These are phyloP conservation scores for Tyrannus savana DNA, from an alignment of 2,113 vertebrate genomes.

Conservation along the genomic window DNA sequence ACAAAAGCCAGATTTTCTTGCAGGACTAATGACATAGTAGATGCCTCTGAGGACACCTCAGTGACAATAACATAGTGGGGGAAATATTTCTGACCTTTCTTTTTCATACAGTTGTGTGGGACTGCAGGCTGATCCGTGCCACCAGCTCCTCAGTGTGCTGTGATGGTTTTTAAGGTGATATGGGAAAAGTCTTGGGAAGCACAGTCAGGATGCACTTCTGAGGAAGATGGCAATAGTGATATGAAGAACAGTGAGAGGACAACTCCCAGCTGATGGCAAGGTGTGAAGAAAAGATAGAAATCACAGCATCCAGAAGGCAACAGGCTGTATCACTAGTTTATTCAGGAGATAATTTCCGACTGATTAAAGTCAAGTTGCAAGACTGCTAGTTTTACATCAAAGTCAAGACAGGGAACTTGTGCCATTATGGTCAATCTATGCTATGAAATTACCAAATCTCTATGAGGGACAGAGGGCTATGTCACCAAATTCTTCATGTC, in stretches of 20 bases:
- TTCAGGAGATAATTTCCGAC: not conserved
- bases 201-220: not conserved
- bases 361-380: not conserved
- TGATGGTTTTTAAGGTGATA: not conserved
- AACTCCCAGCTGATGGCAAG: not conserved
- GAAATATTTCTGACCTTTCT: not conserved
- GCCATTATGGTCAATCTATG: not conserved
- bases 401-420: not conserved
- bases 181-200: not conserved
- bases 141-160: not conserved
- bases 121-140: not conserved
- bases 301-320: not conserved
- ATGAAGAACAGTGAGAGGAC: not conserved
- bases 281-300: not conserved
- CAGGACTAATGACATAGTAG: not conserved
- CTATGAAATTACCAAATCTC: not conserved
- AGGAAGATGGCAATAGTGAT: not conserved
- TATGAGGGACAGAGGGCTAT: not conserved
- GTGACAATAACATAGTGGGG: not conserved
- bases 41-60: not conserved
- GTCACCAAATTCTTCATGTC: not conserved
- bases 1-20: not conserved
- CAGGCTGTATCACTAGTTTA: not conserved
- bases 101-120: not conserved
- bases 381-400: not conserved